Percentiles rank a stretch among this genome's conserved stretches.
phyloP scores from a whole-genome alignment of 2,113 vertebrate species.

The Psilopogon haemacephalus region DNA sequence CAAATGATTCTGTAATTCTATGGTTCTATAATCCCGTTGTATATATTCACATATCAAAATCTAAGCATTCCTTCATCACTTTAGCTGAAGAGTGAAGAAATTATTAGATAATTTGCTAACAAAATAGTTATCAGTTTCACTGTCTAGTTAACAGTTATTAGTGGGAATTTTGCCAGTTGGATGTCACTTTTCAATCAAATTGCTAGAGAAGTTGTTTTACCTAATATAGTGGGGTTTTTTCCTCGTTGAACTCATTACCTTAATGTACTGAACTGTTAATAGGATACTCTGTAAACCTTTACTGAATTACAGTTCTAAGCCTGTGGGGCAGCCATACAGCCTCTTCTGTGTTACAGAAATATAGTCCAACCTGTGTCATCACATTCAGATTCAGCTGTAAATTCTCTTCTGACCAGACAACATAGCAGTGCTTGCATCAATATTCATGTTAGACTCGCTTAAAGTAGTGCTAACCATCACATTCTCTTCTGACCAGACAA shows the following conservation, averaged over 20 bases:
- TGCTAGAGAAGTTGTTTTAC: not conserved
- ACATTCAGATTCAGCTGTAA: not conserved
- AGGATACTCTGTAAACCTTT: not conserved
- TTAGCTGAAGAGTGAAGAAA: not conserved
- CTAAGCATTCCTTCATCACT: not conserved
- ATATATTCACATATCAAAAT: not conserved
- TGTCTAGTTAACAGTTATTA: not conserved
- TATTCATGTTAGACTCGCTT: not conserved
- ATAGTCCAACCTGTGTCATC: not conserved
- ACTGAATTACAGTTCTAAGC: not conserved
- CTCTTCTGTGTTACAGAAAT: not conserved
- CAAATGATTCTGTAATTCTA: not conserved
- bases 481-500: not conserved
- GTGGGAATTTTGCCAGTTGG: not conserved
- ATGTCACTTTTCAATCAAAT: not conserved
- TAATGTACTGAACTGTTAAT: not conserved
- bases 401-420: not conserved
- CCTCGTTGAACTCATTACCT: not conserved
- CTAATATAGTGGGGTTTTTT: not conserved
- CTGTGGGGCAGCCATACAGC: not conserved
- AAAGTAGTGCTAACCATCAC: not conserved
- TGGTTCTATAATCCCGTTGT: not conserved
- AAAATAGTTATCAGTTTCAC: not conserved
- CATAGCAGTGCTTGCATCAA: not conserved
- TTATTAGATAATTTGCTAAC: not conserved